Evolutionary conservation across 2,888 invertebrate species (phyloP).

Genomic region (Noctua fimbriata): DNA sequence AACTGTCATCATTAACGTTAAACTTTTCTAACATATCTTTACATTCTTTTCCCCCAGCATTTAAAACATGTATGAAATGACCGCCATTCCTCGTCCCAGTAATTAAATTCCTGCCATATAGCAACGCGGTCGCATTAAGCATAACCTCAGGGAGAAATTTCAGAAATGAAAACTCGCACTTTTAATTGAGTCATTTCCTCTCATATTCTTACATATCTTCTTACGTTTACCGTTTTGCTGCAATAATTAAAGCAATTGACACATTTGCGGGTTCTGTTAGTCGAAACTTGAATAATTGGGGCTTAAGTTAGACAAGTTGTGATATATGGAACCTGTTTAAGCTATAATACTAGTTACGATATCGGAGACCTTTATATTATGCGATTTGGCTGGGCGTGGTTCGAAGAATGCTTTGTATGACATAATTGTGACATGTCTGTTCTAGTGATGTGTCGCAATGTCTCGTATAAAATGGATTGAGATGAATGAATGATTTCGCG

Average conservation of each 20-base stretch:
- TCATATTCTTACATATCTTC: constrained; percentile 40
- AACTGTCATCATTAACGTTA: constrained; percentile 43
- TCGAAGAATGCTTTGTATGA: constrained; percentile 60
- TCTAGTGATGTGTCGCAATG: constrained; percentile 49
- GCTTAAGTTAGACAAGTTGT: constrained; percentile 55
- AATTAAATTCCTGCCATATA: constrained; percentile 56
- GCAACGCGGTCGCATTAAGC: constrained; percentile 39
- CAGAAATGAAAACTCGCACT: constrained; percentile 51
- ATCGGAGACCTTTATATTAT: constrained; percentile 68
- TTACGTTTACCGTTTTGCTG: constrained; percentile 45
- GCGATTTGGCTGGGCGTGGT: constrained; percentile 68
- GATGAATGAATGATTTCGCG: constrained; percentile 46
- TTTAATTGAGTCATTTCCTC: constrained; percentile 58
- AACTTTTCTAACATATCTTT: constrained; percentile 23
- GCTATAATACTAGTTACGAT: constrained; percentile 59
- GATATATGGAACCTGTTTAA: constrained; percentile 65
- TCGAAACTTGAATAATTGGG: constrained; percentile 58
- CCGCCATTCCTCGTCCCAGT: constrained; percentile 36
- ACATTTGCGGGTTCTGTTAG: constrained; percentile 56
- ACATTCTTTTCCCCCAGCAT: constrained; percentile 25
- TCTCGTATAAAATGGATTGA: constrained; percentile 49
- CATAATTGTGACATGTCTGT: constrained; percentile 60
- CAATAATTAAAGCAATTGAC: constrained; percentile 59
- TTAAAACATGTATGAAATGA: constrained; percentile 46
- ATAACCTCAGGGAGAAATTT: constrained; percentile 45